A percentile compares a stretch with the other conserved stretches of the same genome.
These are phyloP conservation scores for Mohoua ochrocephala DNA, from an alignment of 2,113 vertebrate genomes.

Conservation along the genomic window DNA sequence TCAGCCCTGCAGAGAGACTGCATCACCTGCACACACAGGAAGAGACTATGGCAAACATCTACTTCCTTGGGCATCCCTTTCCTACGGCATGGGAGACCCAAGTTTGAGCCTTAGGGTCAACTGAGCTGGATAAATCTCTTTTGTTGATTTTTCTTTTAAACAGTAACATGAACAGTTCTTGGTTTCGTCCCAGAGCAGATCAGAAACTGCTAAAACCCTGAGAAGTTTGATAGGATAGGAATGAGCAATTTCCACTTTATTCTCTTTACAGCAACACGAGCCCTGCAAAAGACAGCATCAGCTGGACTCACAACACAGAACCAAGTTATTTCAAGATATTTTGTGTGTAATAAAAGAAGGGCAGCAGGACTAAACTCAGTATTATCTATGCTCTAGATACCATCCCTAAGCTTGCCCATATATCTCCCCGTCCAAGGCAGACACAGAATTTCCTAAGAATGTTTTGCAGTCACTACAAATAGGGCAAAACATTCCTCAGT, in stretches of 20 bases:
- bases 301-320: not conserved
- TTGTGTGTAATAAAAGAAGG: not conserved
- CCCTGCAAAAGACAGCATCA: not conserved
- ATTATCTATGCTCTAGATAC: not conserved
- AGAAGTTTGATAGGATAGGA: not conserved
- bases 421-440: not conserved
- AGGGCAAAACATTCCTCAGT: not conserved
- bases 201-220: not conserved
- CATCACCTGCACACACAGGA: not conserved
- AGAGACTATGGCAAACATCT: not conserved
- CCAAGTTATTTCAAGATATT: not conserved
- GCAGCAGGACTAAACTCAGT: not conserved
- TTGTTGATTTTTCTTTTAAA: not conserved
- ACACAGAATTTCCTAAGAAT: not conserved
- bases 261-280: not conserved
- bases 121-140: not conserved
- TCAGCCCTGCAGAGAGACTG: not conserved
- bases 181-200: not conserved
- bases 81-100: not conserved
- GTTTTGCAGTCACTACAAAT: not conserved
- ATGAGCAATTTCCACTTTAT: not conserved
- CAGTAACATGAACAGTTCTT: not conserved
- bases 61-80: not conserved
- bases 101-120: not conserved
- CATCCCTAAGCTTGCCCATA: not conserved